A percentile compares a stretch with the other conserved stretches of the same genome.
These are phyloP conservation scores for Anticlea derivata DNA, from an alignment of 2,888 invertebrate species.

Conservation along the genomic window DNA sequence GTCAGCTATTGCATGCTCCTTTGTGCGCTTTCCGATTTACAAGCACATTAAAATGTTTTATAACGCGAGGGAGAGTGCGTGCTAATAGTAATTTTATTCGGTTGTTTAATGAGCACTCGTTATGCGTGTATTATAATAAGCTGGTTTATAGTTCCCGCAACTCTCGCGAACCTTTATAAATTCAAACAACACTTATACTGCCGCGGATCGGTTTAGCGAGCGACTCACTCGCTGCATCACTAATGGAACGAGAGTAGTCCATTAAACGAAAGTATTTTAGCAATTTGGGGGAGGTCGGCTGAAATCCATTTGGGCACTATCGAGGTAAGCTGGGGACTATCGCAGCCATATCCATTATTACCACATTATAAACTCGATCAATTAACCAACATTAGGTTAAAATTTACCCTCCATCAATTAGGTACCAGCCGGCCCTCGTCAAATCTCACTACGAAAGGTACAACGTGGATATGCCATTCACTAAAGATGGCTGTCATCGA, in stretches of 20 bases:
- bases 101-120: constrained; percentile 34
- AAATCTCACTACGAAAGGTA: constrained; percentile 39
- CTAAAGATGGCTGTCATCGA: neutral
- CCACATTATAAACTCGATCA: constrained; percentile 71
- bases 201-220: constrained; percentile 23
- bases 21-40: constrained; percentile 71
- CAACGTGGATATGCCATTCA: constrained; percentile 53
- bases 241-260: constrained; percentile 54
- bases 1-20: constrained; percentile 69
- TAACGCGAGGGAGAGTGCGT: constrained; percentile 44
- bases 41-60: constrained; percentile 56
- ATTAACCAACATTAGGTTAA: constrained; percentile 76
- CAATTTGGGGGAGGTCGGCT: constrained; percentile 51
- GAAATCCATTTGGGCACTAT: constrained; percentile 64
- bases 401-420: constrained; percentile 75
- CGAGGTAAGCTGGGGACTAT: constrained; percentile 50
- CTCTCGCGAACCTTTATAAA: constrained; percentile 32
- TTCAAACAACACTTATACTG: constrained; percentile 39
- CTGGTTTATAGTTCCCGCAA: constrained; percentile 12
- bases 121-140: constrained; percentile 15
- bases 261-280: constrained; percentile 52
- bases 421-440: constrained; percentile 51
- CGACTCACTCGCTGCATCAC: constrained; percentile 42
- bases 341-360: constrained; percentile 60
- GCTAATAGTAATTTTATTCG: constrained; percentile 44